A percentile compares a stretch with the other conserved stretches of the same genome.
phyloP scores from a whole-genome alignment of 1,140 invertebrate genomes.

The Sarcophaga bullata region DNA sequence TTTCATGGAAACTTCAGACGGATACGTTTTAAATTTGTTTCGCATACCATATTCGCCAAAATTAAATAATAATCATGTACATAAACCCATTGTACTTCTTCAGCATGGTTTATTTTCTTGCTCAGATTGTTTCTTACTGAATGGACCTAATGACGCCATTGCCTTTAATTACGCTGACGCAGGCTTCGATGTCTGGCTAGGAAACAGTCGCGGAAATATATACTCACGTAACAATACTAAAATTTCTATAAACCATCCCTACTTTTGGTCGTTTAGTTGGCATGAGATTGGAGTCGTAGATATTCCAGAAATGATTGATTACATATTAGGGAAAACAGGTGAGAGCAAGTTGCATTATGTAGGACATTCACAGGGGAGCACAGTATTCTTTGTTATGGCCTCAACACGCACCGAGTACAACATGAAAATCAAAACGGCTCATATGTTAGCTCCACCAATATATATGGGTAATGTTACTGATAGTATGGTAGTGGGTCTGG shows the following conservation, averaged over 20 bases:
- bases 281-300: constrained; percentile 78
- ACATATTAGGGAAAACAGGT: constrained; percentile 71
- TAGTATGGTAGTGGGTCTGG: constrained; percentile 6
- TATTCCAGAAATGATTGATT: constrained; percentile 75
- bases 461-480: constrained; percentile 62
- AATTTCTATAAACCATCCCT: constrained; percentile 68
- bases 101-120: constrained; percentile 84
- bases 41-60: constrained; percentile 66
- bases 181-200: constrained; percentile 77
- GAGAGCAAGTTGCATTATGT: constrained; percentile 71
- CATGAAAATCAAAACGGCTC: constrained; percentile 67
- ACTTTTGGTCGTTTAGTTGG: constrained; percentile 73
- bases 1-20: constrained; percentile 67
- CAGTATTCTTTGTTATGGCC: constrained; percentile 69
- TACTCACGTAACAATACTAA: constrained; percentile 72
- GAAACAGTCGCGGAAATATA: constrained; percentile 73
- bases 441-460: constrained; percentile 72
- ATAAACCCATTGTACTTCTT: constrained; percentile 69
- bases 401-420: constrained; percentile 71
- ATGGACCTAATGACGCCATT: constrained; percentile 71
- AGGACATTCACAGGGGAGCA: constrained; percentile 73
- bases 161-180: constrained; percentile 72
- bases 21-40: constrained; percentile 69
- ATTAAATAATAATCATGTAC: constrained; percentile 51
- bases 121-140: constrained; percentile 79